Evolutionary conservation across 2,888 invertebrate species (phyloP).

Genomic region (Stictocephala bisonia): DNA sequence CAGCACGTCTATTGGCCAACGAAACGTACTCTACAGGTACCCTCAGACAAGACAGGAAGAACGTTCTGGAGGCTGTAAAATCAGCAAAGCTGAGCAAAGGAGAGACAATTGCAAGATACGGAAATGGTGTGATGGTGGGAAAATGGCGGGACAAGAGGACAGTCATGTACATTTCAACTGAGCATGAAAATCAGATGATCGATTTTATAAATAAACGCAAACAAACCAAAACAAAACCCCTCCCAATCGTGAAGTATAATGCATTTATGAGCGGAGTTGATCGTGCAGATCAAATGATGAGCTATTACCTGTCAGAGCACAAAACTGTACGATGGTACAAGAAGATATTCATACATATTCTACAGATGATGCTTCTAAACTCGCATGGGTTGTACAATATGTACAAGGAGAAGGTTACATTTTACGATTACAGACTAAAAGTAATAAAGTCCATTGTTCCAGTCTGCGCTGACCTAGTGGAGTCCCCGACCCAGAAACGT

Average conservation of each 20-base stretch:
- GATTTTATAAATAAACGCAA: not conserved
- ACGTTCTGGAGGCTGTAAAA: not conserved
- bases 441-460: constrained; percentile 11
- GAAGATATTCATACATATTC: not conserved
- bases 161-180: constrained; percentile 8
- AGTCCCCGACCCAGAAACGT: not conserved
- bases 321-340: constrained; percentile 15
- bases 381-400: not conserved
- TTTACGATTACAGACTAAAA: constrained; percentile 16
- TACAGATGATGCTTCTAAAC: constrained; percentile 20
- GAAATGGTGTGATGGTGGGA: constrained; percentile 10
- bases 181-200: constrained; percentile 7
- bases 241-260: too few species aligned
- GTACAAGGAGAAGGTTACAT: not conserved
- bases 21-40: constrained; percentile 7
- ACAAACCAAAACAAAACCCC: not conserved
- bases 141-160: constrained; percentile 8
- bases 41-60: not conserved
- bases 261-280: too few species aligned
- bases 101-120: constrained; percentile 5
- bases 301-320: not conserved
- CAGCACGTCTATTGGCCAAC: not conserved
- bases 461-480: not conserved
- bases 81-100: not conserved
- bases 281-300: too few species aligned